Evolutionary conservation across 2,888 invertebrate species (phyloP), one percentile per base, ranked within the genome.

Genomic region (Volucella inflata): DNA sequence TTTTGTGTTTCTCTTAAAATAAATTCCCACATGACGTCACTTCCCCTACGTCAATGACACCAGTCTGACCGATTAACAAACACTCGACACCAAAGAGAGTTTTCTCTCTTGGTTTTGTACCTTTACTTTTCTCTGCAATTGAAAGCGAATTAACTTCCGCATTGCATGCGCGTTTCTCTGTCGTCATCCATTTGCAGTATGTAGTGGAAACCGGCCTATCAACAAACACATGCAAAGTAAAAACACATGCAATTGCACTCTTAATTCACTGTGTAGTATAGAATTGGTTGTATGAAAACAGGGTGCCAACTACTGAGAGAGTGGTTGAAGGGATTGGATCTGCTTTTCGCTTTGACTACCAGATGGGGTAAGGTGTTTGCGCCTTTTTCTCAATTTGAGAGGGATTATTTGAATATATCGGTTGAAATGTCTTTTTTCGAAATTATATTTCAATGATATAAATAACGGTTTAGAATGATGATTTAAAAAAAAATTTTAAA

Each of bases 131-230:
- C 64, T 11, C 30, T 50, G 57, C 62, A 14, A 76, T 80, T 76
- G 85, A 85, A 85, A 85, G 85, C 85, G 85, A 85, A 85, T 85
- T 80, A 64, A 85, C 85, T 85, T 85, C 85, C 85, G 85, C 85
- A 85, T 85, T 85, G 85, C 80, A 76, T 71, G 83, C 75, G 83
- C 71, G 62, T 64, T 84, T 80, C 38, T 51, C 75, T 75, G 72
- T 64, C 60, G 68, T 82, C 77, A 62, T 74, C 42, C 21, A 2
- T 55, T 42, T 76, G 57, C 64, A 75, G 44, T n/a, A n/a, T n/a
- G n/a, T 50, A 30, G 30, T 30, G 6, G 9, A 36, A 1, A 2
- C 8, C 8, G 30, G 16, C 53, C 36, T 36, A 64, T 55, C 48
- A 42, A 55, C 51, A 10, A 36, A 51, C 17, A 2, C 36, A 57